Conservation (phyloP, 2,113 vertebrate genomes). For the Gulo gulo region DNA sequence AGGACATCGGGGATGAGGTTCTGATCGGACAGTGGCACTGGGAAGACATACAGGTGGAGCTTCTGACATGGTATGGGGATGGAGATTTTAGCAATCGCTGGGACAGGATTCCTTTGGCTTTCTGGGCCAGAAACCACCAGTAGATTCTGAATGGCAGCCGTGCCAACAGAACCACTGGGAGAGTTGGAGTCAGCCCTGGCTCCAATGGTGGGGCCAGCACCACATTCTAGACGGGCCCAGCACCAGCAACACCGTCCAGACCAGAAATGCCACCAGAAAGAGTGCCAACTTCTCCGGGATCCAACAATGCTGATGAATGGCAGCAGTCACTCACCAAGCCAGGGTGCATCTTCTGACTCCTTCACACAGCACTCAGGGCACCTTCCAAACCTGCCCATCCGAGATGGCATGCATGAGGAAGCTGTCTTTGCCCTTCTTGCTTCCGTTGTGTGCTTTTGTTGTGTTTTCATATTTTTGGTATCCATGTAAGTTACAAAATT, state of each 20-base stretch:
- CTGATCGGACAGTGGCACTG: conserved; percentile 54
- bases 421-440: not conserved
- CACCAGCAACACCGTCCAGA: conserved; percentile 62
- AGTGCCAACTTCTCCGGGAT: conserved; percentile 58
- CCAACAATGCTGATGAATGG: conserved; percentile 3
- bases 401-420: not conserved
- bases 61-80: conserved; percentile 55
- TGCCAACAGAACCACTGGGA: conserved; percentile 12
- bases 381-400: not conserved
- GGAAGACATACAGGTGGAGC: conserved; percentile 57
- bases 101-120: conserved; percentile 67
- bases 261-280: conserved; percentile 30
- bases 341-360: not conserved
- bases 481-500: conserved; percentile 47
- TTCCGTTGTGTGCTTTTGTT: not conserved
- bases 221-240: conserved; percentile 40
- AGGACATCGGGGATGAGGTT: conserved; percentile 52
- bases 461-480: conserved; percentile 29
- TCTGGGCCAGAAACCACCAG: conserved; percentile 63
- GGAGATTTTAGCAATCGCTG: conserved; percentile 57
- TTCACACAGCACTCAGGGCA: not conserved
- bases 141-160: conserved; percentile 60
- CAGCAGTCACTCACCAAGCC: not conserved
- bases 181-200: conserved; percentile 30
- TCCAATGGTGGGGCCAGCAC: conserved; percentile 19